phyloP scores from a whole-genome alignment of 2,113 vertebrate species.

The Spizaetus ornatus region DNA sequence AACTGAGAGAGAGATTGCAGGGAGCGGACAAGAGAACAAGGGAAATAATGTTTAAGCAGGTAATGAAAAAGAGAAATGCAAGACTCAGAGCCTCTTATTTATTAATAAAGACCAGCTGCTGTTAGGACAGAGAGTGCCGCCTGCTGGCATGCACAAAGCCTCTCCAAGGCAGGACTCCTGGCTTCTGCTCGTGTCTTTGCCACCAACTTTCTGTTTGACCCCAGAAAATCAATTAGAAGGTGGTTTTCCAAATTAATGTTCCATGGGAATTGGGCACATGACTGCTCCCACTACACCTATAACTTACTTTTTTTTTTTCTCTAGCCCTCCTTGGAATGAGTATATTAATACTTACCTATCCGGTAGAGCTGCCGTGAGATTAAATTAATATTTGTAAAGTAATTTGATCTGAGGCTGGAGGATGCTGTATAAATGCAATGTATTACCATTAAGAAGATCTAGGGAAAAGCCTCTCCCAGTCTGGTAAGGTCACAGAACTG shows the following conservation, averaged over 20 bases:
- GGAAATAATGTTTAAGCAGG: background rate
- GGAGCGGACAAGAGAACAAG: background rate
- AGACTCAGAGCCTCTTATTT: background rate
- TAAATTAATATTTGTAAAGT: slow-evolving; percentile 11
- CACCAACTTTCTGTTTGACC: background rate
- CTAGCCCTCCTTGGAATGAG: background rate
- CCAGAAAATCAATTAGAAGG: background rate
- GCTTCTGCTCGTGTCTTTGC: background rate
- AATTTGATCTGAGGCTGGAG: background rate
- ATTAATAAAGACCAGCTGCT: background rate
- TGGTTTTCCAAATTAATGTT: background rate
- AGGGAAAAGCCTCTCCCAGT: background rate
- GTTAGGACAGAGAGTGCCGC: background rate
- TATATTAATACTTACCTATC: background rate
- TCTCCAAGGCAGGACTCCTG: background rate
- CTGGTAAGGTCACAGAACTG: background rate
- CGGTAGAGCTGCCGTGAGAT: background rate
- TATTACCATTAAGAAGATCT: background rate
- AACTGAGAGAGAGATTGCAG: background rate
- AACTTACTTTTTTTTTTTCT: background rate
- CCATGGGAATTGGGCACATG: background rate
- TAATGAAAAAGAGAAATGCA: background rate
- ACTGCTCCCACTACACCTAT: background rate
- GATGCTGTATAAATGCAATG: background rate
- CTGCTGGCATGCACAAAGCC: background rate